A percentile compares a stretch with the other conserved stretches of the same genome.
Conservation (phyloP, 2,113 vertebrate species). For the Candoia aspera region DNA sequence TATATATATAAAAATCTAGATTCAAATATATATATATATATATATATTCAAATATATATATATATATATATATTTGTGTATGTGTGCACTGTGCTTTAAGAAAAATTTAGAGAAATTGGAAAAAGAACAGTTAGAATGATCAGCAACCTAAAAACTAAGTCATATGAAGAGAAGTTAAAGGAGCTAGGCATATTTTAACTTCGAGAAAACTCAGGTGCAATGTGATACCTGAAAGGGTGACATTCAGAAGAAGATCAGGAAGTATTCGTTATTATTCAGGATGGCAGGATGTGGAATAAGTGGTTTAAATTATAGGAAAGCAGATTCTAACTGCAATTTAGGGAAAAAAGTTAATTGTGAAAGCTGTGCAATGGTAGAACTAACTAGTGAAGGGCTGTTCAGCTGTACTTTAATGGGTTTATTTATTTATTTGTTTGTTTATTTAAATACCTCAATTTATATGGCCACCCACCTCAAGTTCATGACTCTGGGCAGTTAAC, state of each 20-base stretch:
- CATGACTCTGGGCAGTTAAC: not conserved
- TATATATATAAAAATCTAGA: no score
- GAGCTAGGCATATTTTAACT: not conserved
- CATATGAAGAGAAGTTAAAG: not conserved
- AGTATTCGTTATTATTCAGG: not conserved
- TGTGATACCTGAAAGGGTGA: not conserved
- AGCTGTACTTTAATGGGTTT: not conserved
- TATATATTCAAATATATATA: no score
- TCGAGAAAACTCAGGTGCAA: not conserved
- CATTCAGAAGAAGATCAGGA: not conserved
- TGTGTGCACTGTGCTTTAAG: not conserved
- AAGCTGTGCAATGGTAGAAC: not conserved
- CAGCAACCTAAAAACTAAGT: not conserved
- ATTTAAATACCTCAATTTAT: not conserved
- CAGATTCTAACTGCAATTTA: not conserved
- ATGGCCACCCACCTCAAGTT: not conserved
- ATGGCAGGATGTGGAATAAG: not conserved
- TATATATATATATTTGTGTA: not conserved
- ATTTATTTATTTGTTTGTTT: no score
- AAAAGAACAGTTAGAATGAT: not conserved
- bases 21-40: no score
- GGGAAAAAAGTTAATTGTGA: not conserved
- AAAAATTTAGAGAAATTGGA: not conserved
- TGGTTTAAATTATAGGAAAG: not conserved
- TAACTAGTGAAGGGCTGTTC: not conserved